These are phyloP conservation scores for Leptopilina boulardi DNA, from an alignment of 1,140 invertebrate genomes.

Conservation along the genomic window DNA sequence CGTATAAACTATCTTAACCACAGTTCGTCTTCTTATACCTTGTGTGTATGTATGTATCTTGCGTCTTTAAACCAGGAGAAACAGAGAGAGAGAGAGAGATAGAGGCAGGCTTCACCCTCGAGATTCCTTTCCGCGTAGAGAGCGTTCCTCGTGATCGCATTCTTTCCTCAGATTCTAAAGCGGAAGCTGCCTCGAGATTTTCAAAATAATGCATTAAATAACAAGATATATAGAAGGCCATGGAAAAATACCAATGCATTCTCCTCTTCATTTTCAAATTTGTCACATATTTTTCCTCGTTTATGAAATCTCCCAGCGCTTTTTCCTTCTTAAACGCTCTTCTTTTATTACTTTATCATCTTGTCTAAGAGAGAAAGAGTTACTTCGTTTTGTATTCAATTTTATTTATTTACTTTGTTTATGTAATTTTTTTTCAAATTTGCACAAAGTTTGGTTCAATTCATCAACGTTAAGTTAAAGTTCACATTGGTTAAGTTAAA, in stretches of 20 bases:
- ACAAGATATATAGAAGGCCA: slow-evolving; percentile 14
- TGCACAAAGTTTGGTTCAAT: too few relatives aligned
- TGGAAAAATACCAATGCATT: slow-evolving; percentile 6
- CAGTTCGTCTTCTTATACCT: slow-evolving; percentile 4
- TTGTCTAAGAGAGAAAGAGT: slow-evolving; percentile 24
- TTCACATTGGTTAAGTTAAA: too few relatives aligned
- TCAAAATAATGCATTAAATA: slow-evolving; percentile 30
- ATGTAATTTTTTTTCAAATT: slow-evolving; percentile 24
- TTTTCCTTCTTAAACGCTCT: background rate
- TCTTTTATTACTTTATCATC: slow-evolving; percentile 33
- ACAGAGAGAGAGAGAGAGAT: too few relatives aligned
- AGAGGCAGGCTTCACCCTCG: slow-evolving; percentile 55
- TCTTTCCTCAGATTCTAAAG: slow-evolving; percentile 57
- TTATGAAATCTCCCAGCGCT: slow-evolving; percentile 11
- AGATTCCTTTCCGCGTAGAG: slow-evolving; percentile 65
- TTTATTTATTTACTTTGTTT: slow-evolving; percentile 37
- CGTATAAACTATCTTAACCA: background rate
- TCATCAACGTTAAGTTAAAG: too few relatives aligned
- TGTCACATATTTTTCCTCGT: slow-evolving; percentile 1
- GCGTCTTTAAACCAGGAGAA: too few relatives aligned
- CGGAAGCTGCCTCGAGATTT: slow-evolving; percentile 59
- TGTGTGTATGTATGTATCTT: too few relatives aligned
- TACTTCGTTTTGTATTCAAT: slow-evolving; percentile 36
- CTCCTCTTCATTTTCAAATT: slow-evolving; percentile 21
- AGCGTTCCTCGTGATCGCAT: slow-evolving; percentile 62